A percentile compares a stretch with the other conserved stretches of the same genome.
Conservation (phyloP, 2,797 vertebrate species). For the Brotula barbata region DNA sequence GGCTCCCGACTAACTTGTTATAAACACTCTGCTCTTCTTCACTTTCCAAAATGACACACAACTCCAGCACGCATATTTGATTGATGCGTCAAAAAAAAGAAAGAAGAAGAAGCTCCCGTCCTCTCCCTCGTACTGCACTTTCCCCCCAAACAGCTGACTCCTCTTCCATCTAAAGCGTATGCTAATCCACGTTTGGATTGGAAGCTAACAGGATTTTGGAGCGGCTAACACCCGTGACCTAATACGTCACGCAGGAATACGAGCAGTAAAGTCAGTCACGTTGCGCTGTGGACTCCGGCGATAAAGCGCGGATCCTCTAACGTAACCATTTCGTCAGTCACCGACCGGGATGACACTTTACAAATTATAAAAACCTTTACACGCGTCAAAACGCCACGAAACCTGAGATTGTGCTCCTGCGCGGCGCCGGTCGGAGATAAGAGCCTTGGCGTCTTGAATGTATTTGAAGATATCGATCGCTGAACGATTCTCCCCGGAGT, state of each 20-base stretch:
- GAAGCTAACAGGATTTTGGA: constrained; percentile 69
- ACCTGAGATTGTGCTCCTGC: too few species aligned
- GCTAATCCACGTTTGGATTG: constrained; percentile 73
- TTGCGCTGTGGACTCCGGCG: constrained; percentile 56
- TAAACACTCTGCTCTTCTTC: constrained; percentile 35
- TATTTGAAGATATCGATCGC: constrained; percentile 19
- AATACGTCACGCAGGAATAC: constrained; percentile 58
- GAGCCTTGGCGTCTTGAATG: constrained; percentile 1
- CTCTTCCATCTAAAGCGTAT: constrained; percentile 56
- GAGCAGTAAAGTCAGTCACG: constrained; percentile 57
- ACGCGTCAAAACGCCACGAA: too few species aligned
- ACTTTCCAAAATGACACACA: constrained; percentile 24
- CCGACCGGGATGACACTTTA: too few species aligned
- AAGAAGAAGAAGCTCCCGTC: neutral
- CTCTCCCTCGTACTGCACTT: constrained; percentile 24
- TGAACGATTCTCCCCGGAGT: constrained; percentile 8
- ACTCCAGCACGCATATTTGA: too few species aligned
- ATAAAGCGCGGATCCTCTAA: constrained; percentile 56
- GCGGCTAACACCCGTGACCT: constrained; percentile 65
- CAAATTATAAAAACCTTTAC: too few species aligned
- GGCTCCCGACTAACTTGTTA: constrained; percentile 51
- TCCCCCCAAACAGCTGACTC: constrained; percentile 41
- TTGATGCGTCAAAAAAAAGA: too few species aligned
- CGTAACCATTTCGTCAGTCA: constrained; percentile 49
- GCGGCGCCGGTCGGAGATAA: too few species aligned